These are phyloP conservation scores for Prunella himalayana DNA, from an alignment of 2,113 vertebrate genomes.

Conservation along the genomic window DNA sequence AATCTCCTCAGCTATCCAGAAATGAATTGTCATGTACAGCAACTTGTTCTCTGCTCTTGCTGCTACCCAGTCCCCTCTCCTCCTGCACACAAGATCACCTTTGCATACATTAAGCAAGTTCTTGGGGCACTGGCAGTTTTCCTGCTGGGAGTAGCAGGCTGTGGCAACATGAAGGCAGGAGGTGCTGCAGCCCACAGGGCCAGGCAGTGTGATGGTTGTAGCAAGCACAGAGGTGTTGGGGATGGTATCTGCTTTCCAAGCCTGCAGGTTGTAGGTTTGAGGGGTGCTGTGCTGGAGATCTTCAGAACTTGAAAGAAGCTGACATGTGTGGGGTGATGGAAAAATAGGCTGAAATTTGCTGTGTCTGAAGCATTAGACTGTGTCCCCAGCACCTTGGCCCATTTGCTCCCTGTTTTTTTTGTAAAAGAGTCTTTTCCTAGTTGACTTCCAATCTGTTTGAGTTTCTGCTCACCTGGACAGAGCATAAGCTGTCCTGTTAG, in stretches of 20 bases:
- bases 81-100: background rate
- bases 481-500: background rate
- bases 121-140: background rate
- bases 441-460: background rate
- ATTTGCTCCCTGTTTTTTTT: background rate
- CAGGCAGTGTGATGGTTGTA: background rate
- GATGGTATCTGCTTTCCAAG: background rate
- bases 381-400: background rate
- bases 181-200: background rate
- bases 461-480: background rate
- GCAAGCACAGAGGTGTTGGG: fast-evolving
- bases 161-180: background rate
- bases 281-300: background rate
- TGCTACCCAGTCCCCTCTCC: background rate
- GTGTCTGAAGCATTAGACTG: background rate
- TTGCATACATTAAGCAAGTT: background rate
- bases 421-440: background rate
- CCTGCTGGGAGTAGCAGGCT: background rate
- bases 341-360: background rate
- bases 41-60: conserved; percentile 19
- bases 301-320: background rate
- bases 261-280: background rate
- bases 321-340: fast-evolving
- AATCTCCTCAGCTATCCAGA: conserved; percentile 53
- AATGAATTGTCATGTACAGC: conserved; percentile 52